Evolutionary conservation across 1,140 invertebrate genomes (phyloP).

Genomic region (Diabrotica virgifera): DNA sequence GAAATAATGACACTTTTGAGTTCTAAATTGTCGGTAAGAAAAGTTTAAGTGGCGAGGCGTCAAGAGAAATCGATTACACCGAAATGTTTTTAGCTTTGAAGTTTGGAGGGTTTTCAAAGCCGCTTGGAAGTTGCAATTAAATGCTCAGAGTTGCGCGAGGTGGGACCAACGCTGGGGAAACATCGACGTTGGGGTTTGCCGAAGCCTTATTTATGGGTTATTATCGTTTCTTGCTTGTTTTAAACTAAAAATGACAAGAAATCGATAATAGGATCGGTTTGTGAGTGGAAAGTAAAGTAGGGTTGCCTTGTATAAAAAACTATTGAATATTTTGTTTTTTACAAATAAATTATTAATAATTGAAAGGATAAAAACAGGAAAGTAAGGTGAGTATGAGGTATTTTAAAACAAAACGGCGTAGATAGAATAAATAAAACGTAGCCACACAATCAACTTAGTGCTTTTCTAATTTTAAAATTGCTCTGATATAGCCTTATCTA

Average conservation of each 20-base stretch:
- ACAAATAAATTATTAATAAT: too few species aligned
- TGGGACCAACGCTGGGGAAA: constrained; percentile 11
- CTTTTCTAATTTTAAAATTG: too few species aligned
- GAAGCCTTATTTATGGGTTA: background rate
- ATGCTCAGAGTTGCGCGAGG: constrained; percentile 29
- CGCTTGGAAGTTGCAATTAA: constrained; percentile 34
- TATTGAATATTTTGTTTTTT: too few species aligned
- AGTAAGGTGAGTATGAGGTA: too few species aligned
- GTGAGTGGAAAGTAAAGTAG: too few species aligned
- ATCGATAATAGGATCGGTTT: too few species aligned
- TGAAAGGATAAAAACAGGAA: too few species aligned
- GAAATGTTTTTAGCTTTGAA: constrained; percentile 42
- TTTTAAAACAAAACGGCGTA: too few species aligned
- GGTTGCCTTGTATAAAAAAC: too few species aligned
- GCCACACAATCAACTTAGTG: too few species aligned
- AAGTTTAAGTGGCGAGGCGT: constrained; percentile 38
- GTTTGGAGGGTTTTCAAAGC: constrained; percentile 36
- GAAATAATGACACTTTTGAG: constrained; percentile 23
- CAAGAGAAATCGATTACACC: constrained; percentile 39
- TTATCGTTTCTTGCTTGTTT: constrained; percentile 5
- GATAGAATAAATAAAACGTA: too few species aligned
- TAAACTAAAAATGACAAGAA: background rate
- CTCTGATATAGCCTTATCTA: too few species aligned
- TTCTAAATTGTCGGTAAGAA: constrained; percentile 15
- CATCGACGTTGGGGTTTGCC: constrained; percentile 1